Evolutionary conservation across 1,140 invertebrate genomes (phyloP).

Genomic region (Ridgeia piscesae): DNA sequence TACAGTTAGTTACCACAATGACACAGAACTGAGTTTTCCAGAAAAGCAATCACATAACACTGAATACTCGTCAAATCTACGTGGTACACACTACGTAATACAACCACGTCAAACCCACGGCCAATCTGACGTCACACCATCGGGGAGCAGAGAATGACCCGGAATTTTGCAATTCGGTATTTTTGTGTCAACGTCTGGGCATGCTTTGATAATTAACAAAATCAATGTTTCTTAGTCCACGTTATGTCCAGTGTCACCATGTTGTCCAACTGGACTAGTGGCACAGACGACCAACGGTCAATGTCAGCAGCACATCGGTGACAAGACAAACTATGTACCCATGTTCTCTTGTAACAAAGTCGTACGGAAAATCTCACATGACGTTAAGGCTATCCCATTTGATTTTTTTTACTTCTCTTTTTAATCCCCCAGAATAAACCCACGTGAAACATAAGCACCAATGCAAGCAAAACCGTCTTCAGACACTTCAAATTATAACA

Average conservation of each 20-base stretch:
- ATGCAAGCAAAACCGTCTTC: not conserved
- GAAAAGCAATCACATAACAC: not conserved
- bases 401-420: not conserved
- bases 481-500: not conserved
- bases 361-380: not conserved
- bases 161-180: not conserved
- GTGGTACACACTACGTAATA: not conserved
- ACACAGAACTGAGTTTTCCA: not conserved
- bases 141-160: not conserved
- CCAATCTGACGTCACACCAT: not conserved
- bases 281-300: too few species aligned
- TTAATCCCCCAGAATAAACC: not conserved
- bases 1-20: conserved; percentile 1
- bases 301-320: too few species aligned
- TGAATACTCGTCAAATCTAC: not conserved
- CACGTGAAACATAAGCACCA: not conserved
- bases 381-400: not conserved
- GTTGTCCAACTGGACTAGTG: too few species aligned
- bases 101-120: not conserved
- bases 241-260: too few species aligned
- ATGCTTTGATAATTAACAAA: too few species aligned
- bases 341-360: too few species aligned
- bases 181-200: too few species aligned
- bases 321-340: too few species aligned
- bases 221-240: too few species aligned